These are phyloP conservation scores for Ianthella basta DNA, from an alignment of 37 sponge, comb jelly and placozoan genomes.

Conservation along the genomic window DNA sequence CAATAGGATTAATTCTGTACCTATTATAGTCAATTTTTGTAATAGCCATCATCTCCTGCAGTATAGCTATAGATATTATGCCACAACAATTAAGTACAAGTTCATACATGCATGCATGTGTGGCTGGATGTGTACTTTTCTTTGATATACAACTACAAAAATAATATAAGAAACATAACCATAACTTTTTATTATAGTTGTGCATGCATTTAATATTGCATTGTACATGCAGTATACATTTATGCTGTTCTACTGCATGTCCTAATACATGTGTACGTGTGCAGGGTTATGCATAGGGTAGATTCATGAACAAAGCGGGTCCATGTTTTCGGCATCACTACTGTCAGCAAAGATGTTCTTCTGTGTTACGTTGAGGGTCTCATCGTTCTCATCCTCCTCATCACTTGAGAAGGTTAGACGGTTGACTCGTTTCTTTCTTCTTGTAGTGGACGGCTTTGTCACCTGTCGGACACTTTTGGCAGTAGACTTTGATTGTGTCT, in stretches of 20 bases:
- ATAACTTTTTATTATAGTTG: not conserved
- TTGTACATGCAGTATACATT: not conserved
- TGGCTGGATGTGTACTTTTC: too few relatives aligned
- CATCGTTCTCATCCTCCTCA: not conserved
- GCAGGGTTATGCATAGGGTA: too few relatives aligned
- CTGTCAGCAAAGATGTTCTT: not conserved
- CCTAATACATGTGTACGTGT: not conserved
- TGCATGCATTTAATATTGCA: not conserved
- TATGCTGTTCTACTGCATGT: not conserved
- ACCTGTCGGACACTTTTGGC: not conserved
- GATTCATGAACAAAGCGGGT: not conserved
- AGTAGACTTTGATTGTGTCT: not conserved
- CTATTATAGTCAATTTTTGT: too few relatives aligned
- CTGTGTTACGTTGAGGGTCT: not conserved
- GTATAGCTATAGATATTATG: too few relatives aligned
- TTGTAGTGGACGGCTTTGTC: not conserved
- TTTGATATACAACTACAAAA: not conserved
- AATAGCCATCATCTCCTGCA: too few relatives aligned
- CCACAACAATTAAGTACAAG: too few relatives aligned
- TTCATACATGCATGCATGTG: too few relatives aligned
- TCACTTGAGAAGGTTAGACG: not conserved
- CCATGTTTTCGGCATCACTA: slow-evolving; percentile 2
- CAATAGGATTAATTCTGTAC: too few relatives aligned
- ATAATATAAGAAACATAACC: not conserved
- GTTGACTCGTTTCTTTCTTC: not conserved